A percentile compares a stretch with the other conserved stretches of the same genome.
phyloP scores from a whole-genome alignment of 2,888 invertebrate genomes.

The Tenodera sinensis region DNA sequence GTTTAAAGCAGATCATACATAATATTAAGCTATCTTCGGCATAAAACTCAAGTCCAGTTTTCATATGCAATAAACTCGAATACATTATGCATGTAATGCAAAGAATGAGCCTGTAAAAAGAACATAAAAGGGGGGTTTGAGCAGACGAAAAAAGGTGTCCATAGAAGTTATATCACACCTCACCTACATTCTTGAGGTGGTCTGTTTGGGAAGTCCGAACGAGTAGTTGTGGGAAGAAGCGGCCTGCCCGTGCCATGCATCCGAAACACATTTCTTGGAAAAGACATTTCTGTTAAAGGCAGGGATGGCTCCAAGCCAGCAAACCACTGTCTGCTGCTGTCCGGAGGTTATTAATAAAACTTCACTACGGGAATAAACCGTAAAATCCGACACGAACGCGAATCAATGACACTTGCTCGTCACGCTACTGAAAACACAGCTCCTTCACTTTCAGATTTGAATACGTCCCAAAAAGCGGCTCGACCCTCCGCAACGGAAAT shows the following conservation, averaged over 20 bases:
- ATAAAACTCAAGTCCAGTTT: too few relatives aligned
- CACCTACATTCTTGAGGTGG: neutral
- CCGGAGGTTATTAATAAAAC: neutral
- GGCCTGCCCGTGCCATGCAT: neutral
- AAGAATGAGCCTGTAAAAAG: too few relatives aligned
- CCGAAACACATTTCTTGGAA: neutral
- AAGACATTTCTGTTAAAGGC: neutral
- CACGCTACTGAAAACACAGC: neutral
- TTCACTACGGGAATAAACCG: neutral
- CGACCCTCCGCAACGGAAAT: neutral
- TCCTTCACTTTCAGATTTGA: neutral
- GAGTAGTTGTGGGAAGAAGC: neutral
- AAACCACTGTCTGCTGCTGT: neutral
- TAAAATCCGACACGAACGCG: neutral
- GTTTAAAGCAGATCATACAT: too few relatives aligned
- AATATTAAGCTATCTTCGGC: too few relatives aligned
- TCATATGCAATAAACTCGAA: too few relatives aligned
- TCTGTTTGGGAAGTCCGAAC: neutral
- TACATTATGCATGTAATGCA: too few relatives aligned
- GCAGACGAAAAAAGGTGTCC: neutral
- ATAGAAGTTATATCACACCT: neutral
- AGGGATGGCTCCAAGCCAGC: neutral
- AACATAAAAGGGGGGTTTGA: neutral
- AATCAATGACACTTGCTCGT: neutral
- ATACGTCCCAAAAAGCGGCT: neutral